Evolutionary conservation across 2,888 invertebrate genomes (phyloP).

Genomic region (Drosophila pegasa): DNA sequence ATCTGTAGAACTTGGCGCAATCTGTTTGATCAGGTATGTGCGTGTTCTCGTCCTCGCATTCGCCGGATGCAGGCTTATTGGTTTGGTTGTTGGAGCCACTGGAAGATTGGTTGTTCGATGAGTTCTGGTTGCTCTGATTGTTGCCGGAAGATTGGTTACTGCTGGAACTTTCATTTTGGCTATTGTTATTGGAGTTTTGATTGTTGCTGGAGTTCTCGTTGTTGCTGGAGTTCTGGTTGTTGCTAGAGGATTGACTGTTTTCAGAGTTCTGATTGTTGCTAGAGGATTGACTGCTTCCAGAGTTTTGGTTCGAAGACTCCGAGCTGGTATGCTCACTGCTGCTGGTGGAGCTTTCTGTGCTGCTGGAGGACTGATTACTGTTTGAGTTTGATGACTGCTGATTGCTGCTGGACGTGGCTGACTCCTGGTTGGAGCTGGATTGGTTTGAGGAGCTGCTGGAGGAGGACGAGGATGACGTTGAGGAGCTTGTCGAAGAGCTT

Average conservation of each 20-base stretch:
- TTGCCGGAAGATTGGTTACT: constrained; percentile 35
- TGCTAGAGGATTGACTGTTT: constrained; percentile 10
- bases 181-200: constrained; percentile 42
- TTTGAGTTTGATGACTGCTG: constrained; percentile 54
- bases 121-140: constrained; percentile 30
- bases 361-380: constrained; percentile 39
- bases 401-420: constrained; percentile 54
- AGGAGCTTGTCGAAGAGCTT: constrained; percentile 69
- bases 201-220: constrained; percentile 22
- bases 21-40: constrained; percentile 85
- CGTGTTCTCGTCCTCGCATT: constrained; percentile 83
- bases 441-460: constrained; percentile 52
- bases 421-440: constrained; percentile 50
- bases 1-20: constrained; percentile 87
- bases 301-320: constrained; percentile 1
- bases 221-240: constrained; percentile 25
- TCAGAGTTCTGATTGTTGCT: constrained; percentile 26
- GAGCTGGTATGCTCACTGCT: not conserved
- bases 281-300: not conserved
- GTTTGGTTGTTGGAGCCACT: constrained; percentile 26
- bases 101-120: constrained; percentile 42
- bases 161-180: constrained; percentile 14
- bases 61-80: constrained; percentile 41
- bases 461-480: constrained; percentile 54
- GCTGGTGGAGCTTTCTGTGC: constrained; percentile 20